Evolutionary conservation across 1,140 invertebrate species (phyloP), one percentile per base, ranked within the genome.

Genomic region (Drosophila nannoptera): DNA sequence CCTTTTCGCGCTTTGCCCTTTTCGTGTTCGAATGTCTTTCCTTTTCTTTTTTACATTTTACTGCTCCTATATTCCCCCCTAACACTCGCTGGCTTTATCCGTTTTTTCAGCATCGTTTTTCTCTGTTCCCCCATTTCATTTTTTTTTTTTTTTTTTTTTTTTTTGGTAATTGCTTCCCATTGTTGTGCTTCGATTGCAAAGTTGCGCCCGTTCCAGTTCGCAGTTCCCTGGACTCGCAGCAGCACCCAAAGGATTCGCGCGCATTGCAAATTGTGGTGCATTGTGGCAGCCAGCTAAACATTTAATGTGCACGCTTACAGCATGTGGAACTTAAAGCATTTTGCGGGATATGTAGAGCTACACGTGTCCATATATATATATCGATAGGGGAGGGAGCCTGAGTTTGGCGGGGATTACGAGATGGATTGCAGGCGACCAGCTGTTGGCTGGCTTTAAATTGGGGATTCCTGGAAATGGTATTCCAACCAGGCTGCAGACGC

Each of bases 101-200:
- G 8, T 22, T 22, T 45, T 45, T 45, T 45, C 14, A 9, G 36
- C 22, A 22, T 22, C 22, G 22, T 22, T 22, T 22, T 22, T 22
- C 22, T 22, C 22, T 22, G 22, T 22, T 22, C 22, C 22, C 22
- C 9, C n/a, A 40, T 46, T 45, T 12, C 8, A 45, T 43, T 48
- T 49, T 56, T 55, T 64, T 33, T 50, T 42, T 63, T 45, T 68
- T 55, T 75, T 69, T 31, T 65, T 46, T 59, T 64, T 65, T 65
- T 84, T 78, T 73, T 78, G 76, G 80, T 86, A 84, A 84, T 84
- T 84, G 81, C 77, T 83, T 48, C 69, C 69, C 56, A 86, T 84
- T 84, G 81, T 84, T 86, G 66, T 73, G 64, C 65, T 69, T 72
- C 65, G 69, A 69, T 73, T 75, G 69, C 73, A 64, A 72, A 72